Evolutionary conservation across 2,888 invertebrate species (phyloP).

Genomic region (Cephonodes hylas): DNA sequence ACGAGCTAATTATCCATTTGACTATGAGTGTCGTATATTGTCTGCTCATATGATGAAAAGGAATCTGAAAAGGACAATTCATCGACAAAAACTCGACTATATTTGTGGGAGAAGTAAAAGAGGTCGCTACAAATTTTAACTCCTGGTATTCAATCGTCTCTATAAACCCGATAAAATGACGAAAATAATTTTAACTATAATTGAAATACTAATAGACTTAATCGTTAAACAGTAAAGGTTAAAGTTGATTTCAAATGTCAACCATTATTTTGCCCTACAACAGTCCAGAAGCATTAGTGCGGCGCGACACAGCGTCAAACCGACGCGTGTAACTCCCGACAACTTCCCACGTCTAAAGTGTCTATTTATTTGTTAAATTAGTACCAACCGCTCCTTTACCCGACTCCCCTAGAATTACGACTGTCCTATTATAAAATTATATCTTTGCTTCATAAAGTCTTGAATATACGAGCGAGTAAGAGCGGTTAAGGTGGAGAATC

Average conservation of each 20-base stretch:
- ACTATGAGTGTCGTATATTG: too few relatives aligned
- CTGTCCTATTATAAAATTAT: conserved; percentile 39
- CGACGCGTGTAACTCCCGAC: conserved; percentile 35
- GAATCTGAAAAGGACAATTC: too few relatives aligned
- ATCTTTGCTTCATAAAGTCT: conserved; percentile 31
- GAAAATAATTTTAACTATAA: too few relatives aligned
- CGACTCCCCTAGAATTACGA: conserved; percentile 30
- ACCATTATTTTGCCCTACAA: neutral
- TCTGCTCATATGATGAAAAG: too few relatives aligned
- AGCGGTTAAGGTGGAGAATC: conserved; percentile 11
- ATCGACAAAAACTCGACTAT: too few relatives aligned
- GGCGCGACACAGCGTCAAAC: conserved; percentile 30
- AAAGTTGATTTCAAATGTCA: neutral
- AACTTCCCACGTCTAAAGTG: conserved; percentile 51
- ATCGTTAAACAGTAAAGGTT: too few relatives aligned
- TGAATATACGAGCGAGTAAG: conserved; percentile 16
- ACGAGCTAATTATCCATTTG: too few relatives aligned
- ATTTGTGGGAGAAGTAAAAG: too few relatives aligned
- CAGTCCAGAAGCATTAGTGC: conserved; percentile 23
- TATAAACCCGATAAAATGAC: too few relatives aligned
- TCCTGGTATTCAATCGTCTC: too few relatives aligned
- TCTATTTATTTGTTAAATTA: conserved; percentile 58
- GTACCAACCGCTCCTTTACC: conserved; percentile 33
- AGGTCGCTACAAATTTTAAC: too few relatives aligned
- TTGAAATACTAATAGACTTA: too few relatives aligned